Evolutionary conservation across 37 sponge, comb jelly and placozoan species (phyloP).

Genomic region (Cladorhizidae sp.): DNA sequence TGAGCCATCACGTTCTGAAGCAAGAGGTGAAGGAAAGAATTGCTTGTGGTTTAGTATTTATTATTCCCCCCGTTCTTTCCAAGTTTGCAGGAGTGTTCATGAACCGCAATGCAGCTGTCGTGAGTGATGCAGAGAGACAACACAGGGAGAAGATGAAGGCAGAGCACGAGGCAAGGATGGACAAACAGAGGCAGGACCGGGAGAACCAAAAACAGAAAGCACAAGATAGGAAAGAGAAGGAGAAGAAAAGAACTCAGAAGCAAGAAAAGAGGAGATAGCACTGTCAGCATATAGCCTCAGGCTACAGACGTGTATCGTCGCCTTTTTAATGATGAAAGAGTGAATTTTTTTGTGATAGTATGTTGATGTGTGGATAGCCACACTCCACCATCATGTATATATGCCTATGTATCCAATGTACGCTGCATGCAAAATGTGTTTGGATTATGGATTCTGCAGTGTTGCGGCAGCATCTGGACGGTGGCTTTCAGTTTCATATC

Average conservation of each 20-base stretch:
- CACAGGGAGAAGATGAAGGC: constrained; percentile 48
- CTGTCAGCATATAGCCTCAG: too few species aligned
- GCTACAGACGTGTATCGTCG: too few species aligned
- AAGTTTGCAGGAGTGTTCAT: constrained; percentile 27
- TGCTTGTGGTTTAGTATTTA: not conserved
- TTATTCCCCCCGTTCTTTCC: not conserved
- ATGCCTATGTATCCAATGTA: too few species aligned
- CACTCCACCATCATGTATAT: too few species aligned
- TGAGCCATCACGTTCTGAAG: not conserved
- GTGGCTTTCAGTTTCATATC: constrained; percentile 55
- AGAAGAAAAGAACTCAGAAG: constrained; percentile 76
- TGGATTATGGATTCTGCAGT: too few species aligned
- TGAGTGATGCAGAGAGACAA: constrained; percentile 24
- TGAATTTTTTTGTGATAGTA: too few species aligned
- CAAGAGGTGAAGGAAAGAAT: not conserved
- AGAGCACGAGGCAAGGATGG: constrained; percentile 59
- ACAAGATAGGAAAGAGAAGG: constrained; percentile 62
- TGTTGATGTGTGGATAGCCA: too few species aligned
- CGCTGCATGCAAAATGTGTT: too few species aligned
- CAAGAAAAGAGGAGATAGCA: constrained; percentile 66
- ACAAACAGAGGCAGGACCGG: constrained; percentile 49
- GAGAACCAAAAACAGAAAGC: constrained; percentile 65
- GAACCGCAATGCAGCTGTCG: constrained; percentile 32
- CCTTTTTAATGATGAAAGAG: too few species aligned
- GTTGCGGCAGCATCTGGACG: constrained; percentile 31